A percentile compares a stretch with the other conserved stretches of the same genome.
phyloP scores from a whole-genome alignment of 2,113 vertebrate species.

The Boulengeromyrus knoepffleri region DNA sequence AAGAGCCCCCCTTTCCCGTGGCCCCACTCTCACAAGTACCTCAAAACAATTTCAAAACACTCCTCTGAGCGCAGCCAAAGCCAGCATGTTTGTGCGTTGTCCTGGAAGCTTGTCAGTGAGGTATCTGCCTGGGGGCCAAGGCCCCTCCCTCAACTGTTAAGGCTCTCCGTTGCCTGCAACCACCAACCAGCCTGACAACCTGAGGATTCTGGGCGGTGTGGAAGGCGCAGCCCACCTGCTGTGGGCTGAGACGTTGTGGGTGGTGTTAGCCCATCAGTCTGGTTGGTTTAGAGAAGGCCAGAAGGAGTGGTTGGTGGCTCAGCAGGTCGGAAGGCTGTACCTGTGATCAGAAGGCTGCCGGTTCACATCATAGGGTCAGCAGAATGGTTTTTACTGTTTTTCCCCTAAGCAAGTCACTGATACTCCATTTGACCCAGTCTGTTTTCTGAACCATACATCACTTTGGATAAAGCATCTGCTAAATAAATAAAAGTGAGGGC shows the following conservation, averaged over 20 bases:
- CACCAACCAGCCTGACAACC: not conserved
- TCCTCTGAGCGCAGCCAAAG: not conserved
- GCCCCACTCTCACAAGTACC: not conserved
- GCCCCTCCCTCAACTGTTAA: not conserved
- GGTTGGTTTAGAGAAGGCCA: not conserved
- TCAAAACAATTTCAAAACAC: not conserved
- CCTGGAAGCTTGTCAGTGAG: not conserved
- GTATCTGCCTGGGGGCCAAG: not conserved
- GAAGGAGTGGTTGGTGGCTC: not conserved
- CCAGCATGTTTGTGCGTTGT: not conserved
- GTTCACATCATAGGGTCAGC: not conserved
- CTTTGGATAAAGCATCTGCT: not conserved
- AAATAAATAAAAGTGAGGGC: not conserved
- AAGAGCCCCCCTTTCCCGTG: not conserved
- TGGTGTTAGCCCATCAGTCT: not conserved
- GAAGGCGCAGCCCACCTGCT: not conserved
- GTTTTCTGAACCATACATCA: not conserved
- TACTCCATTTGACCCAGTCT: not conserved
- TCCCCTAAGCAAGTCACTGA: not conserved
- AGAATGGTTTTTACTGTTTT: not conserved
- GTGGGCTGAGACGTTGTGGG: not conserved
- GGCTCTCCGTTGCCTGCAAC: not conserved
- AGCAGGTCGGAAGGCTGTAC: not conserved
- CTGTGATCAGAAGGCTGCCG: not conserved
- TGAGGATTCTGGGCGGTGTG: not conserved